Conservation (phyloP, 1,140 invertebrate species). For the Drosophila busckii region DNA sequence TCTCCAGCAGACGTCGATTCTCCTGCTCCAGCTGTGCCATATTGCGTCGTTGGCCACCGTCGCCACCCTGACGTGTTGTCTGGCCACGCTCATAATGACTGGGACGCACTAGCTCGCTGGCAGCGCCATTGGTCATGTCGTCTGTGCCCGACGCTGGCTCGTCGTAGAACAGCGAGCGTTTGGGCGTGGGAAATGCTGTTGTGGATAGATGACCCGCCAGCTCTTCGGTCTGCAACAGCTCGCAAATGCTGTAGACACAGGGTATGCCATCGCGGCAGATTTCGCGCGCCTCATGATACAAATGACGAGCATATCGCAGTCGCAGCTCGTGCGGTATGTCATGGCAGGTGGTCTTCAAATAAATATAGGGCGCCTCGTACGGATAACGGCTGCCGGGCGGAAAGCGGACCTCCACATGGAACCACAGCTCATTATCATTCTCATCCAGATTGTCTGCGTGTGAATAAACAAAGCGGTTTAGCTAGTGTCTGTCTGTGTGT, state of each 20-base stretch:
- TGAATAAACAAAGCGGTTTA: no score
- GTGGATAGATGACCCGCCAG: slow-evolving; percentile 82
- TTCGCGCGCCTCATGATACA: slow-evolving; percentile 83
- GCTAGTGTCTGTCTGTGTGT: no score
- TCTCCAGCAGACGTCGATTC: slow-evolving; percentile 82
- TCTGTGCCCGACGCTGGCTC: slow-evolving; percentile 19
- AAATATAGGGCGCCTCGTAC: slow-evolving; percentile 84
- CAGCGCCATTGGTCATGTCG: neutral
- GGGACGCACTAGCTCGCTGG: slow-evolving; percentile 61
- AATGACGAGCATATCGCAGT: slow-evolving; percentile 82
- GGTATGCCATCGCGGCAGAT: slow-evolving; percentile 84
- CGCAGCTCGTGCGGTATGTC: slow-evolving; percentile 82
- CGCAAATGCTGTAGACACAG: slow-evolving; percentile 84
- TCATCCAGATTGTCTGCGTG: slow-evolving; percentile 49
- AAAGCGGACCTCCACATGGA: slow-evolving; percentile 87
- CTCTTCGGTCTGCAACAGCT: slow-evolving; percentile 85
- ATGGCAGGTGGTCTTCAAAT: slow-evolving; percentile 82
- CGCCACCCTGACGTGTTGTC: slow-evolving; percentile 77
- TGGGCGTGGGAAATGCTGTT: slow-evolving; percentile 81
- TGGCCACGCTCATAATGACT: slow-evolving; percentile 83
- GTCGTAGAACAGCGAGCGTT: slow-evolving; percentile 65
- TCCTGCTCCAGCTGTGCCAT: slow-evolving; percentile 81
- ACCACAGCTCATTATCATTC: slow-evolving; percentile 70
- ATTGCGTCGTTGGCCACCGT: slow-evolving; percentile 78
- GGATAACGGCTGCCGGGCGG: slow-evolving; percentile 85